phyloP scores from a whole-genome alignment of 2,888 invertebrate genomes.

The Volucella zonaria region DNA sequence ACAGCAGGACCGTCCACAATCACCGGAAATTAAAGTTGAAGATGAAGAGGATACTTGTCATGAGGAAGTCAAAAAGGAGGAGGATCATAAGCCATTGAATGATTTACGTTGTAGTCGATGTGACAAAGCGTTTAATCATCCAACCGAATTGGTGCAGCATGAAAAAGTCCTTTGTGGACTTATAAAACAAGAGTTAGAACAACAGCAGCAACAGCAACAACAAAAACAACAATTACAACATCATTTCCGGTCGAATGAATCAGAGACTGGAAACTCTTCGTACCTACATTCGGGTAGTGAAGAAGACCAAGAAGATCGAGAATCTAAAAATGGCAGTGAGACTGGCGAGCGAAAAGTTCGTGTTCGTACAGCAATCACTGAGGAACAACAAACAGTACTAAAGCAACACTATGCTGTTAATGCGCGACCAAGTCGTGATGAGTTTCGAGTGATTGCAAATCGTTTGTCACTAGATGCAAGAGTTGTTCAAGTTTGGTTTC shows the following conservation, averaged over 20 bases:
- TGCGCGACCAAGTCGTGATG: slow-evolving; percentile 96
- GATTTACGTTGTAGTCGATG: slow-evolving; percentile 85
- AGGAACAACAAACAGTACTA: slow-evolving; percentile 94
- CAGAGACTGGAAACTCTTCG: slow-evolving; percentile 70
- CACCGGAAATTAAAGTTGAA: slow-evolving; percentile 73
- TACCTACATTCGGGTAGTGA: slow-evolving; percentile 84
- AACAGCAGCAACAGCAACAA: slow-evolving; percentile 83
- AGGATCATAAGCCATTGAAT: slow-evolving; percentile 22
- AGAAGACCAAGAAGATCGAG: slow-evolving; percentile 85
- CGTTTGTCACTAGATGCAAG: slow-evolving; percentile 89
- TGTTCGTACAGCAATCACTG: slow-evolving; percentile 96
- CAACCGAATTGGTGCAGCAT: slow-evolving; percentile 87
- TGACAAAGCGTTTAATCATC: slow-evolving; percentile 85
- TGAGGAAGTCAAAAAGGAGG: slow-evolving; percentile 76
- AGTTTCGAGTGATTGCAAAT: slow-evolving; percentile 94
- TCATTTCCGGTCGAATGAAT: slow-evolving; percentile 68
- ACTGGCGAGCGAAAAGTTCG: slow-evolving; percentile 90
- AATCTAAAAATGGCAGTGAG: slow-evolving; percentile 84
- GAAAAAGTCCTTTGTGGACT: slow-evolving; percentile 86
- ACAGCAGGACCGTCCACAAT: slow-evolving; percentile 84
- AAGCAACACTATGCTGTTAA: slow-evolving; percentile 95
- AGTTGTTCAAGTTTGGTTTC: slow-evolving; percentile 97
- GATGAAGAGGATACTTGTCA: slow-evolving; percentile 75
- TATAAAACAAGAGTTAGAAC: slow-evolving; percentile 85
- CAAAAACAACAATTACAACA: slow-evolving; percentile 76